Evolutionary conservation across 2,113 vertebrate genomes (phyloP).

Genomic region (Bostrychus sinensis): DNA sequence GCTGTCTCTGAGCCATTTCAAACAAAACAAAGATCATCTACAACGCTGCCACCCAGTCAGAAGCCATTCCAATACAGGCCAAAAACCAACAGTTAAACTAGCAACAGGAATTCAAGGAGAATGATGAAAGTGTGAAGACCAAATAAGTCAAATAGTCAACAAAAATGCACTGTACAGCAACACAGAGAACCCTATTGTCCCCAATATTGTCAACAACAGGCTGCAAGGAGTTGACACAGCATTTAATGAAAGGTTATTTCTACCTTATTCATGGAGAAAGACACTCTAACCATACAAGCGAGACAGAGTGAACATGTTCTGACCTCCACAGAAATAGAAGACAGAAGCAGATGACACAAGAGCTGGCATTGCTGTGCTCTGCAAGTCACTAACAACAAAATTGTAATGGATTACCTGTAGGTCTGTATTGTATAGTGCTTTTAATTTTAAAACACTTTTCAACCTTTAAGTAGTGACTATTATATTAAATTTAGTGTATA

Average conservation of each 20-base stretch:
- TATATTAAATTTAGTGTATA: not conserved
- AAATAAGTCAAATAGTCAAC: not conserved
- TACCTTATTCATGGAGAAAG: constrained; percentile 33
- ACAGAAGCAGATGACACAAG: constrained; percentile 38
- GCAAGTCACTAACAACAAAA: too few relatives aligned
- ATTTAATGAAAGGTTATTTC: constrained; percentile 9
- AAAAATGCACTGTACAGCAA: too few relatives aligned
- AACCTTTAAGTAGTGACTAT: not conserved
- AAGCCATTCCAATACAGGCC: constrained; percentile 68
- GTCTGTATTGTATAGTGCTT: too few relatives aligned
- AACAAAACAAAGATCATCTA: constrained; percentile 24
- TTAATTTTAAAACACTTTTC: too few relatives aligned
- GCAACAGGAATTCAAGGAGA: constrained; percentile 37
- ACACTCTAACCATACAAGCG: constrained; percentile 41
- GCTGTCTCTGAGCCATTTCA: constrained; percentile 35
- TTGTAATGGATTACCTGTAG: too few relatives aligned
- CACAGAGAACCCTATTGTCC: constrained; percentile 33
- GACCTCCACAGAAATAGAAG: constrained; percentile 38
- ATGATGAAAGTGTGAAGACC: constrained; percentile 21
- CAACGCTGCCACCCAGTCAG: constrained; percentile 45
- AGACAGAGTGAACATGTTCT: constrained; percentile 38
- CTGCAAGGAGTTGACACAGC: constrained; percentile 34
- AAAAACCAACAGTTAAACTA: constrained; percentile 37
- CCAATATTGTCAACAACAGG: constrained; percentile 36
- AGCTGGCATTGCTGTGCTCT: constrained; percentile 45